Conservation (phyloP, 2,797 vertebrate genomes). For the Pristis pectinata region DNA sequence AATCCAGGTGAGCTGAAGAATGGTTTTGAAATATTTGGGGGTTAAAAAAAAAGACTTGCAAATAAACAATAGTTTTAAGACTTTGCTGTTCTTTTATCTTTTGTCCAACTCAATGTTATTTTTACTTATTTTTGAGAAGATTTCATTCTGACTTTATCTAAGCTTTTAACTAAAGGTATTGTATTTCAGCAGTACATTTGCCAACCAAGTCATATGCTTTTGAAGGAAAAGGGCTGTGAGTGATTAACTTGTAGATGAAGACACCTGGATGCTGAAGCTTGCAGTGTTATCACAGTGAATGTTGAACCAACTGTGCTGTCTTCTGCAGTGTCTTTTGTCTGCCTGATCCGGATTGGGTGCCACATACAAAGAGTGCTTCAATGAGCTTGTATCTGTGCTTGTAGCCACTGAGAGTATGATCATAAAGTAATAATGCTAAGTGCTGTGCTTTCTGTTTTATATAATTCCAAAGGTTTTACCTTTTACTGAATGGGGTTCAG, state of each 20-base stretch:
- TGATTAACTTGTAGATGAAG: not conserved
- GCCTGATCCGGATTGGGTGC: too few relatives aligned
- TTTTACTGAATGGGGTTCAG: too few relatives aligned
- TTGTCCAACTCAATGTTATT: not conserved
- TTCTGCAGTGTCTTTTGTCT: too few relatives aligned
- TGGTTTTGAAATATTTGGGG: not conserved
- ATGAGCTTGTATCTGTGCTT: too few relatives aligned
- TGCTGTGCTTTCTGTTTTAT: too few relatives aligned
- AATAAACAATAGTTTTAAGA: not conserved
- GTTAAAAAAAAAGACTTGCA: not conserved
- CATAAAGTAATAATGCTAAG: too few relatives aligned
- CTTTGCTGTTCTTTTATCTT: not conserved
- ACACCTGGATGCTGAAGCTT: too few relatives aligned
- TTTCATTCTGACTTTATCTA: not conserved
- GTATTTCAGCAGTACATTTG: not conserved
- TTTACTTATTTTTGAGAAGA: not conserved
- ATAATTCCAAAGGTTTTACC: too few relatives aligned
- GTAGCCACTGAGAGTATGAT: too few relatives aligned
- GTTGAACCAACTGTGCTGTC: too few relatives aligned
- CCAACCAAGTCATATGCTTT: not conserved
- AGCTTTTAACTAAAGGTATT: not conserved
- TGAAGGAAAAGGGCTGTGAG: not conserved
- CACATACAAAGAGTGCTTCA: too few relatives aligned
- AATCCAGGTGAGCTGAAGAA: not conserved
- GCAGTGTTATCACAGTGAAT: too few relatives aligned